These are phyloP conservation scores for Parelbella ahira DNA, from an alignment of 2,888 invertebrate species.

Conservation along the genomic window DNA sequence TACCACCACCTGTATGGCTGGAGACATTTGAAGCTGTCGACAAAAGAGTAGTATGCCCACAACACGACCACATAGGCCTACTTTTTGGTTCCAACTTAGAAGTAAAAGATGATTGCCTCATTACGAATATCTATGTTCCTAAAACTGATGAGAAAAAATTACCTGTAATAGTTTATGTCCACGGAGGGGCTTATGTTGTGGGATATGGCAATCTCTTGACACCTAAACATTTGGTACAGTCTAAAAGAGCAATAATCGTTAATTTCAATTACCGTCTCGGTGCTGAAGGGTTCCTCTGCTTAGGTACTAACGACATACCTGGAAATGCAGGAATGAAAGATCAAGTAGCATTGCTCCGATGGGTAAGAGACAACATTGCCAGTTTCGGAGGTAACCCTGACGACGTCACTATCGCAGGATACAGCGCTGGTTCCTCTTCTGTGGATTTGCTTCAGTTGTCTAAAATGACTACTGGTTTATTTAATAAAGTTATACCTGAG, in stretches of 20 bases:
- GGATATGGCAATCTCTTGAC: constrained; percentile 42
- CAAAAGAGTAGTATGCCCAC: constrained; percentile 40
- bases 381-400: constrained; percentile 52
- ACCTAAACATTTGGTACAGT: constrained; percentile 35
- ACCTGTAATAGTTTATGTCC: constrained; percentile 59
- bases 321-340: constrained; percentile 63
- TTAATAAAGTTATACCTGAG: constrained; percentile 48
- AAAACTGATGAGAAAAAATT: constrained; percentile 30
- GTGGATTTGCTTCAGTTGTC: constrained; percentile 50
- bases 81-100: constrained; percentile 1
- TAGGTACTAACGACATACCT: constrained; percentile 48
- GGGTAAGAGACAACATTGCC: constrained; percentile 44
- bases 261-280: constrained; percentile 54
- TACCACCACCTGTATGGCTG: constrained; percentile 41
- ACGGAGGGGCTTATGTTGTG: constrained; percentile 58
- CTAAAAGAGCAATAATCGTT: constrained; percentile 42
- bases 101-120: constrained; percentile 34
- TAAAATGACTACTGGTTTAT: constrained; percentile 41
- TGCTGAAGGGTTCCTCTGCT: constrained; percentile 45
- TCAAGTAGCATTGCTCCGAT: constrained; percentile 45
- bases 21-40: constrained; percentile 39
- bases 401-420: constrained; percentile 44
- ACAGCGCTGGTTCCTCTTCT: constrained; percentile 49
- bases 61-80: constrained; percentile 22
- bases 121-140: constrained; percentile 36